phyloP scores from a whole-genome alignment of 2,888 invertebrate species.

The Portevinia maculata region DNA sequence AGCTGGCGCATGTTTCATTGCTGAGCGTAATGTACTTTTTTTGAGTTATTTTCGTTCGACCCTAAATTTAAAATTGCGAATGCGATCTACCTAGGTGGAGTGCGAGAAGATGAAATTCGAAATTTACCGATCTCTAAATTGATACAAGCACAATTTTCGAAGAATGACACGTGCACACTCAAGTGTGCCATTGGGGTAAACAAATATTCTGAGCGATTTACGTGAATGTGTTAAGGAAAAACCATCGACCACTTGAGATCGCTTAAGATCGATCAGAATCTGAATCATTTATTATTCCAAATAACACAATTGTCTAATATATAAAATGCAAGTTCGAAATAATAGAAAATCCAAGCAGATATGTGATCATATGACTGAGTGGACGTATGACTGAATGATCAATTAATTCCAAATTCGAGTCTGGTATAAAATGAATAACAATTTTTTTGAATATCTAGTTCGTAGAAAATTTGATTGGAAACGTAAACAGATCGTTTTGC shows the following conservation, averaged over 20 bases:
- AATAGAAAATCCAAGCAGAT: too few relatives aligned
- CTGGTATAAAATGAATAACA: neutral
- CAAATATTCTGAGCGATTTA: conserved; percentile 24
- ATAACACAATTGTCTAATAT: neutral
- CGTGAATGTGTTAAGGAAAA: conserved; percentile 45
- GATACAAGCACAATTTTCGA: conserved; percentile 22
- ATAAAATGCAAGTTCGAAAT: too few relatives aligned
- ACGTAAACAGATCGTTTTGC: conserved; percentile 2
- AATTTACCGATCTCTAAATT: neutral
- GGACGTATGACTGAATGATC: conserved; percentile 17
- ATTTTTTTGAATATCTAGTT: conserved; percentile 15
- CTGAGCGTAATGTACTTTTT: conserved; percentile 17
- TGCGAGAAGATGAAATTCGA: neutral
- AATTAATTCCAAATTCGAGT: conserved; percentile 23
- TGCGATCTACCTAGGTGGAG: conserved; percentile 55
- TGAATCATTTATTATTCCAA: conserved; percentile 30
- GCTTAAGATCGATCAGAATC: conserved; percentile 38
- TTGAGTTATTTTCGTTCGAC: conserved; percentile 39
- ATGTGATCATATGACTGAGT: conserved; percentile 20
- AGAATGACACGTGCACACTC: conserved; percentile 13
- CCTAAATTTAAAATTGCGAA: conserved; percentile 28
- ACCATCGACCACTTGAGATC: conserved; percentile 43
- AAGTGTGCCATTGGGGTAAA: neutral
- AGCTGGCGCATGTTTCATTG: conserved; percentile 62
- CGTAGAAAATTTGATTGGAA: conserved; percentile 1